Evolutionary conservation across 1,140 invertebrate species (phyloP).

Genomic region (Phenacoccus solenopsis): DNA sequence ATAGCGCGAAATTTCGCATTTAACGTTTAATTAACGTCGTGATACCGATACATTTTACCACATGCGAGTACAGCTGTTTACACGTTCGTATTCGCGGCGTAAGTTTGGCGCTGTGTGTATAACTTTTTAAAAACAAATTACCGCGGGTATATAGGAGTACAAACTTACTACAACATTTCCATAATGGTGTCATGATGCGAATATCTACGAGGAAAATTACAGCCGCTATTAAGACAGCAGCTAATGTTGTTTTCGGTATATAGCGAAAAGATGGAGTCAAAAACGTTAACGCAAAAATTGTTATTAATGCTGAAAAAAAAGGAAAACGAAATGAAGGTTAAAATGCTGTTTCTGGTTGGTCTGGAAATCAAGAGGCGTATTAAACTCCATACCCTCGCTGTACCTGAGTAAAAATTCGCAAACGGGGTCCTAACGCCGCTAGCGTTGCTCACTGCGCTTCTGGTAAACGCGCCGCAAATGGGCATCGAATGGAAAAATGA

Average conservation of each 20-base stretch:
- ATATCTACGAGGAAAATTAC: conserved; percentile 55
- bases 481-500: conserved; percentile 60
- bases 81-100: no score
- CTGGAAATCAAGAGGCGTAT: background rate
- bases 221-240: conserved; percentile 54
- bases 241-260: conserved; percentile 50
- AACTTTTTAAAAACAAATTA: no score
- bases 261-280: conserved; percentile 55
- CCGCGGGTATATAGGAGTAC: no score
- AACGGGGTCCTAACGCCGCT: conserved; percentile 61
- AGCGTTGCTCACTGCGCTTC: conserved; percentile 60
- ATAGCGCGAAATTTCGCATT: no score
- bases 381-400: background rate
- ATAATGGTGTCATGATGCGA: conserved; percentile 43
- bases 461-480: conserved; percentile 54
- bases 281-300: conserved; percentile 46
- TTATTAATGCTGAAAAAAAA: conserved; percentile 40
- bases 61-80: no score
- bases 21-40: no score
- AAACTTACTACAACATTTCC: conserved; percentile 47
- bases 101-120: no score
- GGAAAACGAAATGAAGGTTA: background rate
- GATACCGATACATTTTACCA: no score
- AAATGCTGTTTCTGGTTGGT: no score
- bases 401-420: conserved; percentile 51